These are phyloP conservation scores for Tolmerus cingulatus DNA, from an alignment of 2,888 invertebrate species.

Conservation along the genomic window DNA sequence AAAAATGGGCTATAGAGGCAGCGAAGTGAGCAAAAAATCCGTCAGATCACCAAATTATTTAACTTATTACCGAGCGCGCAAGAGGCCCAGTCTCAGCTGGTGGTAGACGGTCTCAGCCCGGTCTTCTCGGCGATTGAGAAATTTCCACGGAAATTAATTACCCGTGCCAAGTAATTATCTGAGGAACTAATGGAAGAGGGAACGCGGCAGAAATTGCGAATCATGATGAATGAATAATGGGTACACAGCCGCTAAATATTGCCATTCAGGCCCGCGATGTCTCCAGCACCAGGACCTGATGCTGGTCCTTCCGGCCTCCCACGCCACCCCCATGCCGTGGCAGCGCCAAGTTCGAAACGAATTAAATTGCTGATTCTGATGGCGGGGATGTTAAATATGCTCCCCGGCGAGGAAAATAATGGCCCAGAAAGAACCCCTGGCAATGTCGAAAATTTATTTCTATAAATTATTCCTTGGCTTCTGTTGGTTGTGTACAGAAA, in stretches of 20 bases:
- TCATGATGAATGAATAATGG: constrained; percentile 24
- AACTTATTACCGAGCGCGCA: constrained; percentile 2
- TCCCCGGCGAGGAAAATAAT: background rate
- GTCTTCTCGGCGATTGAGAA: background rate
- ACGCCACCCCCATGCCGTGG: background rate
- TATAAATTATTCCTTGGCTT: constrained; percentile 11
- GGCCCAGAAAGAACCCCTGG: background rate
- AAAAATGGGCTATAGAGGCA: background rate
- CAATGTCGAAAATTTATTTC: background rate
- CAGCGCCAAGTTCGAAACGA: background rate
- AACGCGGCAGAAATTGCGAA: constrained; percentile 7
- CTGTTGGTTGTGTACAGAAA: background rate
- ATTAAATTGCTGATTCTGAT: constrained; percentile 2
- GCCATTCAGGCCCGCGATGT: background rate
- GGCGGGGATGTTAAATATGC: background rate
- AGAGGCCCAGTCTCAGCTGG: background rate
- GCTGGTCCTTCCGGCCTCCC: background rate
- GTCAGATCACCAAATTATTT: constrained; percentile 20
- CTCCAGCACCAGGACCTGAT: background rate
- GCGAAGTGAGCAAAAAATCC: background rate
- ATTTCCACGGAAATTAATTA: constrained; percentile 29
- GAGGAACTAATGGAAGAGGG: constrained; percentile 1
- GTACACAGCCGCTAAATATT: constrained; percentile 22
- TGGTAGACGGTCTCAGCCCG: background rate
- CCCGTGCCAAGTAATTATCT: constrained; percentile 27